Evolutionary conservation across 2,113 vertebrate genomes (phyloP), one percentile per base, ranked within the genome.

Genomic region (Pycnonotus jocosus): DNA sequence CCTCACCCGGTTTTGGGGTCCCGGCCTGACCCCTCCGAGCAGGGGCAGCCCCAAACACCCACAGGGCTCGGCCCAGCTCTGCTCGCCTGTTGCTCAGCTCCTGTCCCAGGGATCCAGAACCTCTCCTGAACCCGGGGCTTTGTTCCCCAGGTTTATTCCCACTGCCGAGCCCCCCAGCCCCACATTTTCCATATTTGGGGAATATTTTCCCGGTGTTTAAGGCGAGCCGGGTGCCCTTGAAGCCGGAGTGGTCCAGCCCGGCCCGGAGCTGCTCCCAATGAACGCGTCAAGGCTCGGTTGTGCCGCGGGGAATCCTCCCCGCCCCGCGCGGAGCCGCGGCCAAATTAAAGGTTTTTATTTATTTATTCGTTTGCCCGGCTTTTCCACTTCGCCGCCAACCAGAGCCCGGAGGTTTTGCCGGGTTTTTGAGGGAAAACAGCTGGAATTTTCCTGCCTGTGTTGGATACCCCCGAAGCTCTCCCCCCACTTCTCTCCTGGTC

Each of bases 351-450:
- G 10, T n/a, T 72, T 72, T 38, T 38, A 38, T 35, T 10, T 47
- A 12, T 61, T 68, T 4, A 40, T 88, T 77, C 37, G 11, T 61
- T 69, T 6, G 7, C 1, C 4, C 6, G 0, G 14, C 5, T 91
- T 80, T 60, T 16, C 44, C 21, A 22, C 10, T 2, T 73, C 27
- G 27, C 12, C 11, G 6, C 8, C 3, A 50, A 16, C 1, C 15
- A 42, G 18, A 2, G 22, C 4, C 1, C 38, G 38, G 2, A 0
- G 3, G 7, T 30, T 61, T 42, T 27, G n/a, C 30, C 2, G 0
- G 9, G 10, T 18, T 69, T 72, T 47, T 45, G 38, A 68, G 58
- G 35, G 15, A 35, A 54, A 90, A 2, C 25, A 72, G 27, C 48
- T 51, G 74, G 5, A 9, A 18, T 35, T 31, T 15, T 3, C 6